Base-by-base conservation (phyloP, 2,113 vertebrate species). In the Narcine bancroftii region DNA sequence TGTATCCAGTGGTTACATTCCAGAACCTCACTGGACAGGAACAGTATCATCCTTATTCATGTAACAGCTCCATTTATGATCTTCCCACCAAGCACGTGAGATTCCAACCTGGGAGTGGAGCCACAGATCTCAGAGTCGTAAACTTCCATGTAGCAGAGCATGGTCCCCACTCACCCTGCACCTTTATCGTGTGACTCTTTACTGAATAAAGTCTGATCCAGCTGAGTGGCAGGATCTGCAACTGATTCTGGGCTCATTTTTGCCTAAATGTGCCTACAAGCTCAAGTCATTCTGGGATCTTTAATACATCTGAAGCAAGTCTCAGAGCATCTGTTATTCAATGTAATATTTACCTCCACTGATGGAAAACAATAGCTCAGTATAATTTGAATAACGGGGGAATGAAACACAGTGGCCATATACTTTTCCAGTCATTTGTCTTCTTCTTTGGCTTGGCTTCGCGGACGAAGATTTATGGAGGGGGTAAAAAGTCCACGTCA, bases 291-390 rank as follows among this genome's bases (percentile, higher is more conserved):
- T 56, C 6, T 21, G 81, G 81, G 81, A 87, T 60, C 81, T 87
- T 87, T 60, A 87, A 39, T 36, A 87, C 53, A 87, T 63, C 81
- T n/a, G 36, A 19, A n/a, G 81, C 33, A 85, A 85, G 53, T 85
- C 81, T 85, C 81, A 60, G 81, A 85, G 50, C 81, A 60, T 87
- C 81, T 87, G 81, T 87, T 63, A 63, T 87, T 60, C 81, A 36
- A 87, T 87, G 81, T 87, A 87, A 87, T 87, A 87, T 87, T 87
- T 87, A 19, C 53, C 81, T 60, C 53, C 33, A n/a, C 53, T 87
- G 53, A 63, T 60, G 81, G 56, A 63, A 87, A 60, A 39, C 60
- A 36, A 29, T 87, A 33, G n/a, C 19, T 87, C 33, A 36, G 53
- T 87, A 33, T 33, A 19, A 87, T 87, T 87, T 60, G 33, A 36